Percentiles rank a stretch among this genome's conserved stretches.
Evolutionary conservation across 2,797 vertebrate species (phyloP).

Genomic region (Catostomus latipinnis): DNA sequence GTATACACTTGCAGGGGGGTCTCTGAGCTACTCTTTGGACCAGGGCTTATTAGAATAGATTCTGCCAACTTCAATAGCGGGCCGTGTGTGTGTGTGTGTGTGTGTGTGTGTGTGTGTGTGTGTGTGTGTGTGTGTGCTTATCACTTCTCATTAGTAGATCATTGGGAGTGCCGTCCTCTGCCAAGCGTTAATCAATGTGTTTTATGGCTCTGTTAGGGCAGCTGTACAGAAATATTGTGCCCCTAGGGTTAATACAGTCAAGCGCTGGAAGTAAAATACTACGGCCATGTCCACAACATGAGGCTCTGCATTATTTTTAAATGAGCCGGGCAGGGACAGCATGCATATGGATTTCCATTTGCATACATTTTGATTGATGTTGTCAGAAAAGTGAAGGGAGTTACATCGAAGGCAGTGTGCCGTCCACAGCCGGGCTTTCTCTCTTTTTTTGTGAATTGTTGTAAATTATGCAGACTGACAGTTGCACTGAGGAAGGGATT

Average conservation of each 20-base stretch:
- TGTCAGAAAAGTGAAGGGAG: slow-evolving; percentile 80
- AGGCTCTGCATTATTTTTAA: slow-evolving; percentile 87
- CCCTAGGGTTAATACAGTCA: slow-evolving; percentile 88
- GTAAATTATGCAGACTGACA: slow-evolving; percentile 82
- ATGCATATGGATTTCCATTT: slow-evolving; percentile 92
- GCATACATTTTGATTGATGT: slow-evolving; percentile 94
- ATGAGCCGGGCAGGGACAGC: slow-evolving; percentile 86
- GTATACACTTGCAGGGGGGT: slow-evolving; percentile 28
- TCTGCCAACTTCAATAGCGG: slow-evolving; percentile 70
- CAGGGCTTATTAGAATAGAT: slow-evolving; percentile 63
- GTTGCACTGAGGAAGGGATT: slow-evolving; percentile 79
- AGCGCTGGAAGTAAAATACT: slow-evolving; percentile 85
- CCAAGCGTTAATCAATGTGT: slow-evolving; percentile 88
- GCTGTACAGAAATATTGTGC: slow-evolving; percentile 78
- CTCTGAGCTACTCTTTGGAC: slow-evolving; percentile 52
- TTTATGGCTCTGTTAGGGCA: slow-evolving; percentile 80
- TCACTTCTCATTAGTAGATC: slow-evolving; percentile 81
- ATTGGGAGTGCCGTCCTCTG: slow-evolving; percentile 81
- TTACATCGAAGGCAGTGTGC: slow-evolving; percentile 86
- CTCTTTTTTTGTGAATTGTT: slow-evolving; percentile 57
- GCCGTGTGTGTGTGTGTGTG: slow-evolving; percentile 69
- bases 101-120: slow-evolving; percentile 55
- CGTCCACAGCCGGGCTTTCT: slow-evolving; percentile 73
- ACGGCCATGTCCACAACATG: slow-evolving; percentile 89
- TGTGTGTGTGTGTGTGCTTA: slow-evolving; percentile 75